Percentiles rank a stretch among this genome's conserved stretches.
phyloP scores from a whole-genome alignment of 2,797 vertebrate species.

The Malurus leucopterus region DNA sequence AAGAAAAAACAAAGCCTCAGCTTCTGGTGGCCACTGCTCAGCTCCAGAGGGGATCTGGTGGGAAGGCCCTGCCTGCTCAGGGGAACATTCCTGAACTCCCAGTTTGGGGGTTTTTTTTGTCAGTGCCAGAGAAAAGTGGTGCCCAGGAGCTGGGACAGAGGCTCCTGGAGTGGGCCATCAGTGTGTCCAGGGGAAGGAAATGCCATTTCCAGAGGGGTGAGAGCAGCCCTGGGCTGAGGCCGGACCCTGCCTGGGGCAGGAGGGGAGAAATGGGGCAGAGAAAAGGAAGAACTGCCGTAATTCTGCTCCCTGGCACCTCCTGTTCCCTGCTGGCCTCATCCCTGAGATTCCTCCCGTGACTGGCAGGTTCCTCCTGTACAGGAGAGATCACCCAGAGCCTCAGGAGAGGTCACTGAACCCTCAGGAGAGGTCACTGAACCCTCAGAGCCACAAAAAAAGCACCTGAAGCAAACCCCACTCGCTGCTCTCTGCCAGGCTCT shows the following conservation, averaged over 20 bases:
- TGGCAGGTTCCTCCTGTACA: background rate
- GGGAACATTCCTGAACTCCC: background rate
- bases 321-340: background rate
- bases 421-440: background rate
- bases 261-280: background rate
- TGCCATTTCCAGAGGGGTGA: background rate
- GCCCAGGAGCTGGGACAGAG: background rate
- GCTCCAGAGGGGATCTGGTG: background rate
- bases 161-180: background rate
- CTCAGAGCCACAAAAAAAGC: background rate
- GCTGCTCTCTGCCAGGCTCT: background rate
- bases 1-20: conserved; percentile 25
- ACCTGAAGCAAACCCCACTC: background rate
- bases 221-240: background rate
- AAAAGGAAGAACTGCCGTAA: background rate
- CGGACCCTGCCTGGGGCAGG: background rate
- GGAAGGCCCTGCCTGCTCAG: background rate
- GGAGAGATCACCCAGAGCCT: background rate
- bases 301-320: background rate
- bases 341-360: background rate
- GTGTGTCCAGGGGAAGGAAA: background rate
- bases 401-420: background rate
- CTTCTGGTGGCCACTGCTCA: background rate
- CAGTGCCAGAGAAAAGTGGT: background rate
- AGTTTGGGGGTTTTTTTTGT: background rate